A percentile compares a stretch with the other conserved stretches of the same genome.
Evolutionary conservation across 2,888 invertebrate genomes (phyloP).

Genomic region (Stegana nigrithorax): DNA sequence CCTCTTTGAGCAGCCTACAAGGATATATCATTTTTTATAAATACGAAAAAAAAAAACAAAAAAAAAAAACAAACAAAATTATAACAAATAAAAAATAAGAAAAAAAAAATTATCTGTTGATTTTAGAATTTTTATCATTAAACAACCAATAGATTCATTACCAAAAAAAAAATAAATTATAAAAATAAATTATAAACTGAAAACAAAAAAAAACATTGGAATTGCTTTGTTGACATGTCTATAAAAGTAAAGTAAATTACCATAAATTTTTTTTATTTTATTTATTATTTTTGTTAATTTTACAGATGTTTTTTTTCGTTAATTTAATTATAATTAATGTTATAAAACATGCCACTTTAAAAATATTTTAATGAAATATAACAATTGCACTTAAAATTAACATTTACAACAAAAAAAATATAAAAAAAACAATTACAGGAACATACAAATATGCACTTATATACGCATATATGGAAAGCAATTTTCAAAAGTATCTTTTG

Average conservation of each 20-base stretch:
- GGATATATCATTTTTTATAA: conserved; percentile 26
- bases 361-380: neutral
- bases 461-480: conserved; percentile 26
- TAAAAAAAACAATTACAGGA: conserved; percentile 59
- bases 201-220: neutral
- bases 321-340: neutral
- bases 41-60: conserved; percentile 23
- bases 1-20: neutral
- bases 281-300: neutral
- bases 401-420: conserved; percentile 36
- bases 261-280: neutral
- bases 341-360: neutral
- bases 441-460: conserved; percentile 52
- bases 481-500: too few species aligned
- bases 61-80: conserved; percentile 8
- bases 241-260: conserved; percentile 1
- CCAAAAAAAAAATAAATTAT: neutral
- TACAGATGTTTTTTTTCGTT: neutral
- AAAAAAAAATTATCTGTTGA: conserved; percentile 7
- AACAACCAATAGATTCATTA: neutral
- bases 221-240: conserved; percentile 2
- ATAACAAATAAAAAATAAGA: conserved; percentile 1
- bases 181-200: neutral
- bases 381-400: conserved; percentile 46
- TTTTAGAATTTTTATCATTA: conserved; percentile 9